Evolutionary conservation across 2,888 invertebrate genomes (phyloP), one percentile per base, ranked within the genome.

Genomic region (Apamea monoglypha): DNA sequence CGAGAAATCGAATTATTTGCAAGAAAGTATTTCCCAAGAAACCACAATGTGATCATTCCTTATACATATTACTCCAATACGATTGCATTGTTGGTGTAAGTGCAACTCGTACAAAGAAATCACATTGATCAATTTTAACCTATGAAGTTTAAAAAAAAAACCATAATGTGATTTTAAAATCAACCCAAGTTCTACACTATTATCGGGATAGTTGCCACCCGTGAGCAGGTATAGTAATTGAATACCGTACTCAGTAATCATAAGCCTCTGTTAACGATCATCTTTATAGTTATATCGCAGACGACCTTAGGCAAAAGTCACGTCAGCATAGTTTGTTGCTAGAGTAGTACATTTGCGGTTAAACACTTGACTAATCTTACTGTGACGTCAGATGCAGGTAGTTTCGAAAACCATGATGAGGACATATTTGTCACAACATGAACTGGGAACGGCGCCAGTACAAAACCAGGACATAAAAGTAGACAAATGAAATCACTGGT

Each of bases 201-300:
- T 78, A 83, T 84, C 32, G 56, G 53, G 71, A 74, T 77, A 74
- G 80, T 74, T 68, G 69, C 44, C 40, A 44, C 76, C 76, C 73
- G 44, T 71, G 80, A 75, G 74, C 61, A 29, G 68, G 16, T 67
- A 14, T 61, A 69, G 84, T 88, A 80, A 87, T 80, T 80, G 63
- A 75, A 83, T 70, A 68, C 64, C 44, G 40, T 63, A 74, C 36
- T 64, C 36, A 16, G 66, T 75, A 68, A 80, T 86, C 64, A 75
- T 69, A 70, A 84, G 61, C 69, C 44, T 25, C 64, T 64, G 36
- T 67, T 87, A 74, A 79, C 66, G 63, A 87, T 84, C 47, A 64
- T 68, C 64, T 68, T 84, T 47, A 80, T 71, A 80, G 66, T 73
- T 56, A 75, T 82, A 29, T 44, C 36, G 63, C 29, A 67, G 66